These are phyloP conservation scores for Hypomecis punctinalis DNA, from an alignment of 2,888 invertebrate genomes.

Conservation along the genomic window DNA sequence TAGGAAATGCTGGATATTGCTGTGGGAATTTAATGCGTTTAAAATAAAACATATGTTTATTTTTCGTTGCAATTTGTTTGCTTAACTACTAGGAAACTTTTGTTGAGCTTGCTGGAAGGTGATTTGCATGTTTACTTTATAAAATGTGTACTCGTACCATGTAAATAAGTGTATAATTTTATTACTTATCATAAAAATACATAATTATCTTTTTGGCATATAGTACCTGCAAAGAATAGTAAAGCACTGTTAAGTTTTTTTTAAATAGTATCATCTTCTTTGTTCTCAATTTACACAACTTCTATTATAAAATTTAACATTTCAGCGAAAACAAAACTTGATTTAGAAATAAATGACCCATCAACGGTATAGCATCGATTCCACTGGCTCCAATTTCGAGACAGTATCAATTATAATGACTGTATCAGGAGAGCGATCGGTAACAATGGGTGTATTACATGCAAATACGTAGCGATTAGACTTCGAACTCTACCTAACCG, in stretches of 20 bases:
- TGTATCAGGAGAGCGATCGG: slow-evolving; percentile 19
- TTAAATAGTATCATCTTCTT: too few species aligned
- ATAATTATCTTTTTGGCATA: too few species aligned
- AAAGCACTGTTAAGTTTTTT: too few species aligned
- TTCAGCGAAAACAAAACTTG: background rate
- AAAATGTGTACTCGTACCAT: too few species aligned
- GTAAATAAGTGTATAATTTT: too few species aligned
- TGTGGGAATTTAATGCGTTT: slow-evolving; percentile 1
- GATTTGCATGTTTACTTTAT: too few species aligned
- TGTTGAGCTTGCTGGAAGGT: too few species aligned
- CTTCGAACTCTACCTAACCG: slow-evolving; percentile 38
- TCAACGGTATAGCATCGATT: slow-evolving; percentile 2
- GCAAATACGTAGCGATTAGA: slow-evolving; percentile 52
- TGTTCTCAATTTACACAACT: too few species aligned
- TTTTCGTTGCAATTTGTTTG: background rate
- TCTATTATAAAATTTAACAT: too few species aligned
- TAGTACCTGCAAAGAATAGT: too few species aligned
- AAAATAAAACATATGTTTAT: background rate
- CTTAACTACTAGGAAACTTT: too few species aligned
- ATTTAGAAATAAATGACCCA: background rate
- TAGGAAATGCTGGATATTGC: slow-evolving; percentile 8
- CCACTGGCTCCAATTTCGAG: slow-evolving; percentile 8
- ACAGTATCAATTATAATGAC: slow-evolving; percentile 28
- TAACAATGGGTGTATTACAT: slow-evolving; percentile 42
- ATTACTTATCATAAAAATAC: too few species aligned